Evolutionary conservation across 2,797 vertebrate genomes (phyloP).

Genomic region (Pristis pectinata): DNA sequence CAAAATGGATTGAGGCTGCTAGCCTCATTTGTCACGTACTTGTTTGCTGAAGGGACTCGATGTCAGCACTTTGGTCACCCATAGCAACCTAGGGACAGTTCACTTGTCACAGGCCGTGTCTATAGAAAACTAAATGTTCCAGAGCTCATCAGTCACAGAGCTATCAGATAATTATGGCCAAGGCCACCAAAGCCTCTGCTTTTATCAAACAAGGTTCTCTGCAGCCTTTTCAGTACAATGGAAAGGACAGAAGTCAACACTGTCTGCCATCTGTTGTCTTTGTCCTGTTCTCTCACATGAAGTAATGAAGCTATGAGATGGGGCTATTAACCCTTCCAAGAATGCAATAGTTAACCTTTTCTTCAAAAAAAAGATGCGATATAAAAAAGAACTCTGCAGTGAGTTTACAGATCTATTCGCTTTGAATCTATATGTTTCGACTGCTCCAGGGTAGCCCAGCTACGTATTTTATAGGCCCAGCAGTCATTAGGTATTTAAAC

Average conservation of each 20-base stretch:
- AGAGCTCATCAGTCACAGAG: constrained; percentile 52
- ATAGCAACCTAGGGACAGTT: constrained; percentile 64
- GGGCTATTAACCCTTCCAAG: constrained; percentile 20
- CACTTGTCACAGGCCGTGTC: constrained; percentile 59
- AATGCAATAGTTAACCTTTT: neutral
- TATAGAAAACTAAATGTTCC: constrained; percentile 53
- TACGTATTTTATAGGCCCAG: neutral
- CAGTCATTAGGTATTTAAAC: neutral
- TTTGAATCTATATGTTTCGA: constrained; percentile 16
- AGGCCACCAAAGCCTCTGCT: constrained; percentile 55
- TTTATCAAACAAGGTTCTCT: constrained; percentile 66
- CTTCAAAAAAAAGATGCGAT: neutral
- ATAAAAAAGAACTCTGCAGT: neutral
- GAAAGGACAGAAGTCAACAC: constrained; percentile 77
- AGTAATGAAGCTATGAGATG: constrained; percentile 47
- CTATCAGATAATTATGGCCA: constrained; percentile 65
- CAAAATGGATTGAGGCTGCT: constrained; percentile 67
- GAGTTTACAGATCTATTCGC: neutral
- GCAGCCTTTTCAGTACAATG: constrained; percentile 66
- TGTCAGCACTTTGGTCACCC: constrained; percentile 68
- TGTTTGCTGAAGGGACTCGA: constrained; percentile 70
- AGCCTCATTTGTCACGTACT: constrained; percentile 80
- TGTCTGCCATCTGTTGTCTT: constrained; percentile 80
- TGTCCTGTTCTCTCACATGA: constrained; percentile 64
- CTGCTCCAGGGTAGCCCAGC: neutral